Base-by-base conservation (phyloP, 2,888 invertebrate species). In the Napeogenes sylphis region DNA sequence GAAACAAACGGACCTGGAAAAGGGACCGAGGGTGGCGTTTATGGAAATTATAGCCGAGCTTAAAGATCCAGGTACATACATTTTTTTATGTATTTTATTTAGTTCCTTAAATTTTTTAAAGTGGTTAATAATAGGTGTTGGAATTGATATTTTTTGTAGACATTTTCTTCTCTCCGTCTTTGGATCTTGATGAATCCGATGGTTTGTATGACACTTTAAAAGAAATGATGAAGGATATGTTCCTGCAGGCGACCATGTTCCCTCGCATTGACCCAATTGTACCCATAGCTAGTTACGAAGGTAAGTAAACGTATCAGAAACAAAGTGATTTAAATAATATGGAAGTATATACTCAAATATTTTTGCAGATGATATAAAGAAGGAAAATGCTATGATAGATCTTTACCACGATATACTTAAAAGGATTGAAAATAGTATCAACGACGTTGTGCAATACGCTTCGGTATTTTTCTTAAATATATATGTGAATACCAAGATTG, bases 11-110 rank as follows among this genome's bases (percentile, higher is more conserved):
- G 88, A 93, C 73, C 78, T 89, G 45, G 90, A 91, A 64, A 89
- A 86, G 66, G 89, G 89, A 2, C 92, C 93, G 35, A 77, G 85
- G 14, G 79, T 91, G 6, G 95, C 97, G 0, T 92, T 98, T 47
- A 94, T 97, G 83, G 95, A 96, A 84, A 92, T 97, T 2, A 83
- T 92, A 56, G 92, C 97, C 72, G 94, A 95, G 74, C 87, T 97
- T 4, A 92, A 93, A 68, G 94, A 94, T 68, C 94, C 94, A 42
- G 92, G 94, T 91, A 4, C 3, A 47, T n/a, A 14, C n/a, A 2
- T 5, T 13, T 35, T 4, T 4, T 62, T 57, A 30, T 33, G 56
- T 62, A 60, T 59, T 55, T 21, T 51, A 14, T 4, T 3, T 21
- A 5, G 6, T 6, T 8, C 21, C 30, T 51, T 46, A 13, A 5